Base-by-base conservation (phyloP, 2,888 invertebrate genomes). In the Agrochola macilenta region DNA sequence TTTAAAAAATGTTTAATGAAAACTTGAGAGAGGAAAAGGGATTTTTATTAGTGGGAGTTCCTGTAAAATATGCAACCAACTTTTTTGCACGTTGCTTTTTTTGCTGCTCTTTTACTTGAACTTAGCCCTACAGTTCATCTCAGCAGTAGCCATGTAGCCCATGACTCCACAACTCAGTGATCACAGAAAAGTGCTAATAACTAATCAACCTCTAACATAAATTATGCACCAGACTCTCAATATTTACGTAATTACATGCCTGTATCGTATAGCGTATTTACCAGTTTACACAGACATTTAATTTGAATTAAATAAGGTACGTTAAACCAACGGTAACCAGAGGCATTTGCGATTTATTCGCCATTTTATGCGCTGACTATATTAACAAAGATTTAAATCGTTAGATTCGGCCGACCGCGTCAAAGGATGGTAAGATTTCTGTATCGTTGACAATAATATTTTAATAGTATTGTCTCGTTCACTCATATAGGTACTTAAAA, bases 281-380 rank as follows among this genome's bases (percentile, higher is more conserved):
- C 68, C 83, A 69, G 46, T 52, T 71, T 60, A 70, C 57, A 39
- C 54, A 49, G 43, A 68, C 57, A 71, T 80, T 79, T 71, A 72
- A 60, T 60, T 66, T 64, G 46, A 65, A 69, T 84, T 78, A 76
- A 81, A 81, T 74, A 68, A 70, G 68, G 61, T 46, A 76, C 61
- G 39, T 76, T 78, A 65, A 83, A 69, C 75, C 81, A 60, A 70
- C 68, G 73, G 81, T 71, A 76, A 78, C 68, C 78, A 60, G 64
- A 76, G 52, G 26, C 30, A 58, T 52, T 57, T 63, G 60, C 71
- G 61, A 78, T 76, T 76, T 68, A 84, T 84, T 54, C 30, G 8
- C 49, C 30, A 63, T 76, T 84, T 81, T 78, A 80, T 78, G 75
- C 26, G 3, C 60, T 52, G 58, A 69, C n/a, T 65, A 70, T 78